Evolutionary conservation across 2,888 invertebrate species (phyloP).

Genomic region (Diarsia mendica): DNA sequence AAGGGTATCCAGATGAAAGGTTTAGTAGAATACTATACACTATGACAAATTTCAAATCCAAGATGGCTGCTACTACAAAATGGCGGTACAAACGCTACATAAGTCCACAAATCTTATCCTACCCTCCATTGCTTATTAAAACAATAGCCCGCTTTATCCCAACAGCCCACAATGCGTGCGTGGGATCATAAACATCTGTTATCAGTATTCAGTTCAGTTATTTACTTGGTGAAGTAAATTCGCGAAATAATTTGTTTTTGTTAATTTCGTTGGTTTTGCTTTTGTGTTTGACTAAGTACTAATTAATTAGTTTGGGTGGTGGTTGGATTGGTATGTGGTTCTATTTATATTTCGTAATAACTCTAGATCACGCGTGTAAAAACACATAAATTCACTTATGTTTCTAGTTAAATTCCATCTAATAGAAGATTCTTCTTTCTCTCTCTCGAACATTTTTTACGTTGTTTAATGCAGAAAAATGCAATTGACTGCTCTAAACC

Average conservation of each 20-base stretch:
- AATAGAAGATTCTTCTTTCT: too few relatives aligned
- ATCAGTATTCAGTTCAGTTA: conserved; percentile 47
- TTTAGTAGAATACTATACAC: too few relatives aligned
- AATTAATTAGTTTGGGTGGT: conserved; percentile 38
- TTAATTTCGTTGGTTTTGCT: conserved; percentile 39
- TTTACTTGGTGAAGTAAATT: conserved; percentile 47
- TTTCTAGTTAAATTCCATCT: too few relatives aligned
- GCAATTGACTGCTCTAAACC: background rate
- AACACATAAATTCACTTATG: too few relatives aligned
- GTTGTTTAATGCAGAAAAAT: background rate
- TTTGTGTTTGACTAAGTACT: conserved; percentile 47
- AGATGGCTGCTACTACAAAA: too few relatives aligned
- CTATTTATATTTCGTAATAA: too few relatives aligned
- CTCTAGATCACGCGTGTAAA: too few relatives aligned
- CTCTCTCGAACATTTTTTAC: too few relatives aligned
- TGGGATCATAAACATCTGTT: conserved; percentile 55
- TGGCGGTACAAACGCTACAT: conserved; percentile 17
- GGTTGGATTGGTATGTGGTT: background rate
- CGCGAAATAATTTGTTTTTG: conserved; percentile 49
- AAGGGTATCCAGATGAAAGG: too few relatives aligned
- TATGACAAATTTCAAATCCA: too few relatives aligned
- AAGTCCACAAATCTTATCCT: conserved; percentile 40
- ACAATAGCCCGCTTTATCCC: conserved; percentile 33
- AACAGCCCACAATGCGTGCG: conserved; percentile 41
- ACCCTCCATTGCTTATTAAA: conserved; percentile 34